Evolutionary conservation across 2,888 invertebrate species (phyloP).

Genomic region (Himalopsyche anomala): DNA sequence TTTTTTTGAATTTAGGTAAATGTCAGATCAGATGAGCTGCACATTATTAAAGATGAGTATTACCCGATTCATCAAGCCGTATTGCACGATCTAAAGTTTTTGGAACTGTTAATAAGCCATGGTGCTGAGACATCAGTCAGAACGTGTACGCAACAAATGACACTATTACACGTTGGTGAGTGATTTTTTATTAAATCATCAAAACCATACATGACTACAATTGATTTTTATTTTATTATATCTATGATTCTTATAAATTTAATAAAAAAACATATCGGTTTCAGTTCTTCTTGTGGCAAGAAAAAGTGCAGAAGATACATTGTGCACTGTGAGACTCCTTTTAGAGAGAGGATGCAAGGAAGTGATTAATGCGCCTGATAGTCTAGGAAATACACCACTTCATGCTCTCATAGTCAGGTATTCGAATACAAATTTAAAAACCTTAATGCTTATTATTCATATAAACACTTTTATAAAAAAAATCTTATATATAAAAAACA

Average conservation of each 20-base stretch:
- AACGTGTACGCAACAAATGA: constrained; percentile 85
- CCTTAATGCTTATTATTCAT: neutral
- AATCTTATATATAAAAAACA: neutral
- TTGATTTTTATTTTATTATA: too few species aligned
- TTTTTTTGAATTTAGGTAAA: constrained; percentile 59
- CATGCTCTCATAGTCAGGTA: constrained; percentile 78
- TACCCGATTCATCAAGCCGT: constrained; percentile 88
- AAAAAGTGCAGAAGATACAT: constrained; percentile 83
- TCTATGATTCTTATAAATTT: too few species aligned
- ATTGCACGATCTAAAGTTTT: constrained; percentile 83
- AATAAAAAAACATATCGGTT: constrained; percentile 55
- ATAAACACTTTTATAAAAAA: neutral
- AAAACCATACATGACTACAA: neutral
- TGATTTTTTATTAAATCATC: constrained; percentile 49
- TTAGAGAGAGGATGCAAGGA: constrained; percentile 85
- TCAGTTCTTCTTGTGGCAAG: constrained; percentile 82
- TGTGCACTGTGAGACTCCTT: constrained; percentile 81
- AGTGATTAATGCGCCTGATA: constrained; percentile 84
- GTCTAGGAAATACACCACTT: constrained; percentile 84
- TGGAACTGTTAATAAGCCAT: constrained; percentile 80
- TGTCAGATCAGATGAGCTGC: constrained; percentile 80
- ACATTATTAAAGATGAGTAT: constrained; percentile 84
- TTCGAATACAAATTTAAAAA: neutral
- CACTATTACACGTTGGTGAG: constrained; percentile 79
- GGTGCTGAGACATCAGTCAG: constrained; percentile 84